These are phyloP conservation scores for Phalera bucephala DNA, from an alignment of 2,888 invertebrate genomes.

Conservation along the genomic window DNA sequence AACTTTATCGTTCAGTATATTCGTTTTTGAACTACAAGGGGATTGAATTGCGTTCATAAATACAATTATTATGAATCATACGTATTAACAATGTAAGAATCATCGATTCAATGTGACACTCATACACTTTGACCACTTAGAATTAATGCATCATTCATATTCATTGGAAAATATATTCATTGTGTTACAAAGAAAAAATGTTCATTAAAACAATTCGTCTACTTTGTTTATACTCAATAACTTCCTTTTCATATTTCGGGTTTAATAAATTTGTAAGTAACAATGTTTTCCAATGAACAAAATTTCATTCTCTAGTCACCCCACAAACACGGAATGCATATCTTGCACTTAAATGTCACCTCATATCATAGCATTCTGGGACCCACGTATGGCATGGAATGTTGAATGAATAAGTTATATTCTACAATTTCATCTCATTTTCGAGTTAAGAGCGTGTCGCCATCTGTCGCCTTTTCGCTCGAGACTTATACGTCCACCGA, in stretches of 20 bases:
- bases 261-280: slow-evolving; percentile 1
- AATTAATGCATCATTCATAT: slow-evolving; percentile 46
- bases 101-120: slow-evolving; percentile 35
- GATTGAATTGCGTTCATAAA: background rate
- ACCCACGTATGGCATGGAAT: slow-evolving; percentile 67
- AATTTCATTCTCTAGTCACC: slow-evolving; percentile 33
- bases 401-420: slow-evolving; percentile 52
- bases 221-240: too few species aligned
- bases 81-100: slow-evolving; percentile 28
- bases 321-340: slow-evolving; percentile 51
- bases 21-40: too few species aligned
- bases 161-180: slow-evolving; percentile 45
- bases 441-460: slow-evolving; percentile 4
- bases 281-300: slow-evolving; percentile 43
- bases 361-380: slow-evolving; percentile 53
- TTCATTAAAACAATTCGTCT: too few species aligned
- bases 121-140: slow-evolving; percentile 45
- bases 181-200: too few species aligned
- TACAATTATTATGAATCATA: slow-evolving; percentile 15
- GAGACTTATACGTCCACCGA: background rate
- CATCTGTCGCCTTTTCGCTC: slow-evolving; percentile 9
- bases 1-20: too few species aligned
- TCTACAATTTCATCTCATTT: slow-evolving; percentile 17
- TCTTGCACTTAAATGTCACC: slow-evolving; percentile 61
- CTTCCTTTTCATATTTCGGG: background rate